Evolutionary conservation across 2,888 invertebrate genomes (phyloP), one percentile per base, ranked within the genome.

Genomic region (Leptinotarsa peninsularis): DNA sequence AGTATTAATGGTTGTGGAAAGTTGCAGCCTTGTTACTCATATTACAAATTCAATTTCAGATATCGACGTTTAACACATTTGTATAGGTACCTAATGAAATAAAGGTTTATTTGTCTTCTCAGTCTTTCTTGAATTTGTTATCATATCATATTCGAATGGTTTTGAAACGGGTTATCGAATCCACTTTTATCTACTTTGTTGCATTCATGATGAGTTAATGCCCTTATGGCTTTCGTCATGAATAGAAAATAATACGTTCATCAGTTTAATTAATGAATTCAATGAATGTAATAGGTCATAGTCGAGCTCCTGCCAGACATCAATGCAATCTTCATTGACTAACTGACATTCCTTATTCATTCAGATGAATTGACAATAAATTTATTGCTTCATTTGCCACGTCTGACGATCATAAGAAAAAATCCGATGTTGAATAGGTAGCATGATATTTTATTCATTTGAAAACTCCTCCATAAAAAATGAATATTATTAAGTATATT

Each of bases 251-350:
- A 68, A 17, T 23, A 58, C 43, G 27, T n/a, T 49, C 43, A 15
- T 54, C 43, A n/a, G 49, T 69, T 56, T 10, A 14, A 69, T 43
- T 43, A 13, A 43, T 10, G 43, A 10, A 43, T 69, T 56, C 56
- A 69, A 43, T 70, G 70, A 58, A 70, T 49, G 49, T 43, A 49
- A 70, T 58, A 60, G 58, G 69, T 69, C 69, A 69, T 69, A 69
- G 69, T 49, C 58, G 58, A 70, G 70, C 43, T 69, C 14, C 54
- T 13, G 54, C 54, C 69, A 69, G 69, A 70, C 58, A 33, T 49
- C 70, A 70, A 49, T 70, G 58, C 49, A 70, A 21, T 70, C 58
- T 70, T 70, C 58, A 70, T 70, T 70, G 70, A 70, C 49, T 58
- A 58, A 60, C 33, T 58, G 58, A 58, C 70, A 70, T 70, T 69